Evolutionary conservation across 2,113 vertebrate species (phyloP).

Genomic region (Grantiella picta): DNA sequence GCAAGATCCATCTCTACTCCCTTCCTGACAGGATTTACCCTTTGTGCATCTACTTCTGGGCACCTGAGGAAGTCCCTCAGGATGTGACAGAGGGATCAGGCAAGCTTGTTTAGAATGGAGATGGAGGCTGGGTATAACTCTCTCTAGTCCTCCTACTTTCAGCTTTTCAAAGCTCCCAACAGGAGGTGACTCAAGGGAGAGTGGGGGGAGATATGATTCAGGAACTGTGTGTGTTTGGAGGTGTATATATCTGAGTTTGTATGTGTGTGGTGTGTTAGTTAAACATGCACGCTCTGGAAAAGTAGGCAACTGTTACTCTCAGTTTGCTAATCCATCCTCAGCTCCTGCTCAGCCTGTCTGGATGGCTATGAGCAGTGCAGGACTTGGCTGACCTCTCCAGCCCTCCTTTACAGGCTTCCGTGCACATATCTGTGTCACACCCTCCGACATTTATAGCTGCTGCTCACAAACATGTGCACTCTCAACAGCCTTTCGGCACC

Average conservation of each 20-base stretch:
- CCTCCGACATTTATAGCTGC: not conserved
- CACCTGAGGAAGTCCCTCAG: not conserved
- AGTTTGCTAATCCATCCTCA: not conserved
- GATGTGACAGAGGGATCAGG: not conserved
- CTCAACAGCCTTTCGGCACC: not conserved
- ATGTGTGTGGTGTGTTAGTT: not conserved
- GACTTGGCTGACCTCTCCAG: conserved; percentile 40
- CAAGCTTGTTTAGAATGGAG: not conserved
- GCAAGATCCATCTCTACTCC: not conserved
- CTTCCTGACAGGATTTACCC: not conserved
- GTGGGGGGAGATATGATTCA: conserved; percentile 36
- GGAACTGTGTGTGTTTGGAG: not conserved
- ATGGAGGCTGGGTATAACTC: not conserved
- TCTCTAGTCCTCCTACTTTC: conserved; percentile 21
- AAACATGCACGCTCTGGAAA: not conserved
- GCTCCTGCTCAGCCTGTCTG: not conserved
- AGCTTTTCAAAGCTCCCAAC: conserved; percentile 9
- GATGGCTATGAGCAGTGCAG: not conserved
- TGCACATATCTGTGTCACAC: not conserved
- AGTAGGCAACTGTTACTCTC: not conserved
- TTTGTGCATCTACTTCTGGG: not conserved
- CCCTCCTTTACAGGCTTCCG: not conserved
- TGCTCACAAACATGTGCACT: not conserved
- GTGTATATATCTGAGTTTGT: not conserved
- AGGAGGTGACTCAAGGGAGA: conserved; percentile 46